phyloP scores from a whole-genome alignment of 1,140 invertebrate species.

The Penaeus japonicus region DNA sequence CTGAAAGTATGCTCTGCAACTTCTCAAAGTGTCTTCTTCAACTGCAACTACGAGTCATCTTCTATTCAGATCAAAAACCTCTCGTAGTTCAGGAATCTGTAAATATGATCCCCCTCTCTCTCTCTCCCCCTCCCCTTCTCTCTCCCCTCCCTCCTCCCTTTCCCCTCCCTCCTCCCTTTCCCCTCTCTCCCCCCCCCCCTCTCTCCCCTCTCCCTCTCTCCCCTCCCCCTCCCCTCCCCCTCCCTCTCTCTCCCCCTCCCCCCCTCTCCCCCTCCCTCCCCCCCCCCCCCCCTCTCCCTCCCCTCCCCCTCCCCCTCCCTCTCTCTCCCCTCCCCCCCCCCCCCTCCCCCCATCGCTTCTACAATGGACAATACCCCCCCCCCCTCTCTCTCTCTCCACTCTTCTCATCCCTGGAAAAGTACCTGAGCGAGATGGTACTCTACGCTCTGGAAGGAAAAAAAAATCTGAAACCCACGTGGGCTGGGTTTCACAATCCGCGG shows the following conservation, averaged over 20 bases:
- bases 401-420: too few relatives aligned
- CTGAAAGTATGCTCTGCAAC: too few relatives aligned
- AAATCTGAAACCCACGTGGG: too few relatives aligned
- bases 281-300: neutral
- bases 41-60: too few relatives aligned
- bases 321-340: neutral
- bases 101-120: slow-evolving; percentile 6
- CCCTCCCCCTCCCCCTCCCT: neutral
- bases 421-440: too few relatives aligned
- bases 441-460: too few relatives aligned
- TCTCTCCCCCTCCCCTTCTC: neutral
- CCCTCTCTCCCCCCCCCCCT: neutral
- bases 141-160: neutral
- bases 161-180: too few relatives aligned
- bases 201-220: neutral
- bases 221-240: neutral
- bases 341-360: neutral
- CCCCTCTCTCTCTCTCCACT: neutral
- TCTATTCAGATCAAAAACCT: too few relatives aligned
- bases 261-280: neutral
- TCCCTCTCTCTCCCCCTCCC: neutral
- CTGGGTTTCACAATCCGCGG: too few relatives aligned
- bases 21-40: too few relatives aligned
- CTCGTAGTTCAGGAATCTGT: too few relatives aligned
- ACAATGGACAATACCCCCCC: too few relatives aligned